A percentile compares a stretch with the other conserved stretches of the same genome.
These are phyloP conservation scores for Uloborus plumipes DNA, from an alignment of 2,888 invertebrate genomes.

Conservation along the genomic window DNA sequence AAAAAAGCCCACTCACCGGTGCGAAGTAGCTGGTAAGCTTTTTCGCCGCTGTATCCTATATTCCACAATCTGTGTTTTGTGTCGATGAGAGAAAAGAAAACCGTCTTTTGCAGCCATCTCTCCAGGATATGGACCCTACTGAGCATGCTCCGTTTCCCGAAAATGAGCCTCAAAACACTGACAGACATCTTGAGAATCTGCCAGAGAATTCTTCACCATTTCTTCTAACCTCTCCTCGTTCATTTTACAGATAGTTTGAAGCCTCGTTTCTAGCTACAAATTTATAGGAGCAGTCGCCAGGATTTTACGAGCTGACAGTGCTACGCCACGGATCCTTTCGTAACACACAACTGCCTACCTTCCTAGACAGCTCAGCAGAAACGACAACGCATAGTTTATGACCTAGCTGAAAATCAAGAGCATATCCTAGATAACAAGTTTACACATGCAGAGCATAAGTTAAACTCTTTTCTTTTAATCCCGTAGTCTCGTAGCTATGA, in stretches of 20 bases:
- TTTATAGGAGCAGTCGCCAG: background rate
- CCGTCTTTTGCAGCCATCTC: slow-evolving; percentile 43
- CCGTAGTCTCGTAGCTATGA: no score
- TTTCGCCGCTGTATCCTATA: slow-evolving; percentile 40
- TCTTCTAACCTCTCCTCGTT: slow-evolving; percentile 9
- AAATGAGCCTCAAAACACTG: slow-evolving; percentile 36
- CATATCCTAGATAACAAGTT: no score
- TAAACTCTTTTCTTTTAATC: no score
- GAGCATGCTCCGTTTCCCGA: slow-evolving; percentile 49
- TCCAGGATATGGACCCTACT: slow-evolving; percentile 28
- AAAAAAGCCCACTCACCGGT: slow-evolving; percentile 27
- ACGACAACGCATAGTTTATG: no score
- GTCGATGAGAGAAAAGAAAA: slow-evolving; percentile 35
- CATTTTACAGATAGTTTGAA: slow-evolving; percentile 30
- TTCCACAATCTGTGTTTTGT: slow-evolving; percentile 29
- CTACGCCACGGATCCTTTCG: no score
- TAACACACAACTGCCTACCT: no score
- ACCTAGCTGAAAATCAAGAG: no score
- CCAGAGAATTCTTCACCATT: slow-evolving; percentile 31
- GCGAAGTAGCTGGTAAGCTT: slow-evolving; percentile 49
- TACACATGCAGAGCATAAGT: no score
- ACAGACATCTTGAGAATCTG: slow-evolving; percentile 48
- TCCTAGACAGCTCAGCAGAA: no score
- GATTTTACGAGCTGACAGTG: no score
- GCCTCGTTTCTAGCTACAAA: slow-evolving; percentile 18